Base-by-base conservation (phyloP, 2,113 vertebrate genomes). In the Pyrgilauda ruficollis region DNA sequence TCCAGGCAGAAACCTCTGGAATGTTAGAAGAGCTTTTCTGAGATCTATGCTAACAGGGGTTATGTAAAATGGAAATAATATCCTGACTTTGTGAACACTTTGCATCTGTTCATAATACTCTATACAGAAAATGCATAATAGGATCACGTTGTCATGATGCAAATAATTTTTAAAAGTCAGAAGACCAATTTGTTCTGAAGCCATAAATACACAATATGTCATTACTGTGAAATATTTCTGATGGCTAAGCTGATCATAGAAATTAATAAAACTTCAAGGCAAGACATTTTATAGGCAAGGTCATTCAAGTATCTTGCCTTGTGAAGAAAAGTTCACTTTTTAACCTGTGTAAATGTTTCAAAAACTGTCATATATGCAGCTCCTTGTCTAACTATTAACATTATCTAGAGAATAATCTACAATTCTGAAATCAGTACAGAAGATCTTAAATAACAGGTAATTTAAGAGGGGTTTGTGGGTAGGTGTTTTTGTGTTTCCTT, bases 141-240 rank as follows among this genome's bases (percentile, higher is more conserved):
- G 7, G 20, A 44, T 50, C 9, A 15, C 1, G 1, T 1, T 2
- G 14, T 4, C 9, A n/a, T n/a, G 28, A n/a, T 16, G 13, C 2
- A 61, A 93, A 64, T n/a, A 70, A n/a, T 56, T 33, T 61, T 69
- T 73, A n/a, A 53, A 92, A 76, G 5, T 26, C 53, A 76, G 47
- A 76, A 68, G 28, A 80, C 5, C 17, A 83, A 73, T 44, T 90
- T 61, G 2, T 52, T 1, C 1, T 41, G 28, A 76, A 73, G 13
- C 3, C 72, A 67, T 69, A 86, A 83, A 74, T 61, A 33, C 1
- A 19, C 31, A 37, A 11, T 20, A 3, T 73, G 9, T 44, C 21
- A 52, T 39, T 52, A 61, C 5, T 47, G 6, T 52, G 22, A 93
- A 90, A 50, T 61, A 55, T 26, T 72, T 79, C 44, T 73, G 4